Evolutionary conservation across 2,113 vertebrate species (phyloP), one percentile per base, ranked within the genome.

Genomic region (Tauraco erythrolophus): DNA sequence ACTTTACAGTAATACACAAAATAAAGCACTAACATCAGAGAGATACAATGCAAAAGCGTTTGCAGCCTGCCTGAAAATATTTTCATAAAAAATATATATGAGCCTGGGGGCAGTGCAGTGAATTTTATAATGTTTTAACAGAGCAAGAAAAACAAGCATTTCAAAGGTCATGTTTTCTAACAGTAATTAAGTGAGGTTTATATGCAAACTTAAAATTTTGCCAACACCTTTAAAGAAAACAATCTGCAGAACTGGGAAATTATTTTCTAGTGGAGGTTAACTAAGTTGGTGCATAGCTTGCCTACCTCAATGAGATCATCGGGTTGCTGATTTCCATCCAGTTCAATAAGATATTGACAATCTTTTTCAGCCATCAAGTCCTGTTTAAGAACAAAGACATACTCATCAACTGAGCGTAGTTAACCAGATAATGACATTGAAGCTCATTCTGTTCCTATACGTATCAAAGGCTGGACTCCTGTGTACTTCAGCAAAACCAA

Each of bases 321-420:
- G 70, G 98, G 93, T 65, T 97, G 74, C 58, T 98, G 98, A 94
- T 98, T 99, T 98, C 99, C 99, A 97, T 99, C 98, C 57, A 99
- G 93, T 88, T 99, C 99, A 96, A 99, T 98, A 66, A 99, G 94
- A 90, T 97, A 98, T 5, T 98, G 97, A 23, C 98, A 98, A 92
- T 98, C 97, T 15, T 99, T 99, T 45, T 98, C 97, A 85, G 97
- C 92, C 98, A 99, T 99, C 88, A 99, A 97, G 82, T 99, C 98
- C 99, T 99, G 64, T 85, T 92, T 86, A 70, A 91, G 41, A 89
- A 95, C 43, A 48, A 88, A 92, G 37, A 66, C 10, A 81, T 2
- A 12, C 5, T 53, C 30, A 13, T 57, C 35, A 83, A 6, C 0
- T 92, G 33, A 77, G 25, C 46, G 15, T 9, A 51, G 28, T 35